Evolutionary conservation across 2,113 vertebrate species (phyloP), one percentile per base, ranked within the genome.

Genomic region (Mormyrus lacerda): DNA sequence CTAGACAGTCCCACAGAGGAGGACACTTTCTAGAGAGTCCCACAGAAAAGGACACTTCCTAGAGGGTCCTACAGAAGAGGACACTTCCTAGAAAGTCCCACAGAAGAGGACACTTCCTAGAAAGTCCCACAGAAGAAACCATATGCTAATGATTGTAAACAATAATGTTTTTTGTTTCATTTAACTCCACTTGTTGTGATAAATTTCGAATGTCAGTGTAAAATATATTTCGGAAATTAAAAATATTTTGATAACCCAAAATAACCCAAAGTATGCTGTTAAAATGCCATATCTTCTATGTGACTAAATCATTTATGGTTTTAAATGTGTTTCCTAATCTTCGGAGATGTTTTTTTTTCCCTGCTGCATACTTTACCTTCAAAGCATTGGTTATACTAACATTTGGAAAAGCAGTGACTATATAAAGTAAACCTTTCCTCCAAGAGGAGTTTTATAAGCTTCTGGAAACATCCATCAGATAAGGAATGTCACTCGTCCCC

Each of bases 391-490:
- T 73, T 88, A 50, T 50, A 47, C n/a, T n/a, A 19, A 24, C 51
- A 35, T 61, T 44, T 79, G 88, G 69, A 89, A 42, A 55, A 39
- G 88, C 73, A 79, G 73, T 89, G 27, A 55, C 69, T n/a, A 47
- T 84, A 84, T 45, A 73, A 50, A 73, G 48, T 69, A 42, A 73
- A 39, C 45, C 89, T 85, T 50, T 8, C 44, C 27, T 89, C 31
- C 10, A 55, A 86, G 42, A 55, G 51, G 31, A 86, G 55, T 82
- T 89, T 89, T 84, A 51, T 82, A 50, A n/a, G 48, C n/a, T 73
- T 89, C n/a, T 58, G 13, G 69, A 69, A 19, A 85, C 61, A 47
- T 21, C 65, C 84, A 89, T 89, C 89, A 89, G 89, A 89, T 89
- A 44, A 42, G 82, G 50, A 87, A 86, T 73, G 55, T 87, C 83